Conservation (phyloP, 2,113 vertebrate species). For the Ondatra zibethicus region DNA sequence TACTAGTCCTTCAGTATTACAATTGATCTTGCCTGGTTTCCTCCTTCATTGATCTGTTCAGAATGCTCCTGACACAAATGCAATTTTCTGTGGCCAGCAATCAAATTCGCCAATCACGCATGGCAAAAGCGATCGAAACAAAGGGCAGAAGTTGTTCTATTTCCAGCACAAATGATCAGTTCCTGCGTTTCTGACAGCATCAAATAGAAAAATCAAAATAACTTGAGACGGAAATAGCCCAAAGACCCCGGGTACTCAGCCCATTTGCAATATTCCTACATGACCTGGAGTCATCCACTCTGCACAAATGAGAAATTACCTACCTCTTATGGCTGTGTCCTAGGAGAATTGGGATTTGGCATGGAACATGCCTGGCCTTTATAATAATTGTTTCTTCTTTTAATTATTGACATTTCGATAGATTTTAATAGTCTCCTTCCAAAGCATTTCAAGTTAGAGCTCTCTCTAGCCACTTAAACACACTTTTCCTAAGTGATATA, state of each 20-base stretch:
- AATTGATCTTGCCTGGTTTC: slow-evolving; percentile 77
- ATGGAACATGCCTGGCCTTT: neutral
- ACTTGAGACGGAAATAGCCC: slow-evolving; percentile 65
- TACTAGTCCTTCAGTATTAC: slow-evolving; percentile 67
- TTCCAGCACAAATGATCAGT: slow-evolving; percentile 77
- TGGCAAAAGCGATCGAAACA: slow-evolving; percentile 72
- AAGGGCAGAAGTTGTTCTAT: slow-evolving; percentile 75
- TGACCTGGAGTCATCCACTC: neutral
- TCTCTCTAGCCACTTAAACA: slow-evolving; percentile 19
- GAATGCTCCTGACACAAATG: slow-evolving; percentile 79
- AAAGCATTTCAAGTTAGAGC: slow-evolving; percentile 26
- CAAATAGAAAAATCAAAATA: slow-evolving; percentile 74
- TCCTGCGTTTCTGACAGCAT: slow-evolving; percentile 74
- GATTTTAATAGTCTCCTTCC: slow-evolving; percentile 51
- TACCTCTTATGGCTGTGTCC: neutral
- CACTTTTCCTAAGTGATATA: neutral
- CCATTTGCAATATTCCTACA: slow-evolving; percentile 51
- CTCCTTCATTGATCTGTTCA: slow-evolving; percentile 76
- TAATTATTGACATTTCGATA: slow-evolving; percentile 62
- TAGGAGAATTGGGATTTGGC: neutral
- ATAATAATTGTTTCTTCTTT: slow-evolving; percentile 18
- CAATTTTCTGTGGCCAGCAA: slow-evolving; percentile 78
- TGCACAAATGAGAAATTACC: slow-evolving; percentile 22
- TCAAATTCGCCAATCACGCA: slow-evolving; percentile 78
- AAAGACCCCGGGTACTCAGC: slow-evolving; percentile 29